Base-by-base conservation (phyloP, 2,888 invertebrate genomes). In the Philereme vetulata region DNA sequence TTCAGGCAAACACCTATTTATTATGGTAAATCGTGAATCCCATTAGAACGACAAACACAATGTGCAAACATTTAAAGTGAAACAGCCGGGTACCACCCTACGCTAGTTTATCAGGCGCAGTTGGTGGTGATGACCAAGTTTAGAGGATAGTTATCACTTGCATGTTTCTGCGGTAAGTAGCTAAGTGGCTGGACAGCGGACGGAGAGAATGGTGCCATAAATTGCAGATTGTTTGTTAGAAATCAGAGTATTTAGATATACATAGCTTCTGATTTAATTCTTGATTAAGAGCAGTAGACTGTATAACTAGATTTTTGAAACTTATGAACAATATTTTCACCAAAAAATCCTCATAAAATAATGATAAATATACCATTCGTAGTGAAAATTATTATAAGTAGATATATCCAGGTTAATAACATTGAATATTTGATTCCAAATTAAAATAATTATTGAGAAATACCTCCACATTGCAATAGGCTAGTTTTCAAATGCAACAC, bases 401-500 rank as follows among this genome's bases (percentile, higher is more conserved):
- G 21, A n/a, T n/a, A n/a, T 21, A 21, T 21, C 2, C 21, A 2
- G 21, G 21, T 2, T 21, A 21, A 21, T 21, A 21, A 21, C 21
- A 21, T 21, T 21, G 21, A 21, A 21, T 21, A 21, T 21, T 21
- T 21, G 21, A 1, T 21, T 21, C 36, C 8, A 36, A 8, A 36
- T 5, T 3, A 36, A n/a, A 2, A 36, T n/a, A 42, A 42, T n/a
- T 42, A 42, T n/a, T 42, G 10, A 10, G 42, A n/a, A 42, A 9
- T 10, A 7, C 4, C 9, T 42, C 4, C 42, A 7, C 44, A 44
- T 43, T 10, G 34, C 11, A 34, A 33, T 5, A 3, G n/a, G 5
- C 2, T n/a, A 47, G 34, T 34, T n/a, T n/a, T 34, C 47, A 1
- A 34, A 47, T 47, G 47, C 36, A 53, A 50, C 50, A 54, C 34